Percentiles rank a stretch among this genome's conserved stretches.
Evolutionary conservation across 2,888 invertebrate genomes (phyloP).

Genomic region (Nemurella pictetii): DNA sequence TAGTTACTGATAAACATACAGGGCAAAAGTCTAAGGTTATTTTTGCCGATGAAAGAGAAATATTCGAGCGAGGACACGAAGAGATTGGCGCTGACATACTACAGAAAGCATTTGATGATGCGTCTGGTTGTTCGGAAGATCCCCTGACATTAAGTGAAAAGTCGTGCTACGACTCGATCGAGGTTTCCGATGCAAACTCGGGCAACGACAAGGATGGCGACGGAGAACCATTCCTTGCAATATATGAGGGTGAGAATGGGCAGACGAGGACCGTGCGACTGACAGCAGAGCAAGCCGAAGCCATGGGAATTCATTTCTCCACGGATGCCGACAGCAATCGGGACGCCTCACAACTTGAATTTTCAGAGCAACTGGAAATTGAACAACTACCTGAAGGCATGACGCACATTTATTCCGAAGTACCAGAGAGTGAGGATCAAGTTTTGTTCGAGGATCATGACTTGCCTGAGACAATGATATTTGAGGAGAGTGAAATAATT

Average conservation of each 20-base stretch:
- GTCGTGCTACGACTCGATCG: not conserved
- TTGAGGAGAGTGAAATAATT: slow-evolving; percentile 22
- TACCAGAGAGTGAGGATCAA: slow-evolving; percentile 24
- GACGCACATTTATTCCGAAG: slow-evolving; percentile 34
- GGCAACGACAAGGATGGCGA: slow-evolving; percentile 3
- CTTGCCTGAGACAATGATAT: slow-evolving; percentile 21
- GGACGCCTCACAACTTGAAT: not conserved
- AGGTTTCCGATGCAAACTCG: not conserved
- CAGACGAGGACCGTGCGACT: slow-evolving; percentile 50
- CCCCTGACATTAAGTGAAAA: slow-evolving; percentile 7
- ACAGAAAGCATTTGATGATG: slow-evolving; percentile 42
- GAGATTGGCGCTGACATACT: slow-evolving; percentile 39
- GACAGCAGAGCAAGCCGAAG: slow-evolving; percentile 51
- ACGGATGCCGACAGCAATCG: slow-evolving; percentile 44
- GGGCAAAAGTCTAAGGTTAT: not conserved
- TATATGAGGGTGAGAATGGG: slow-evolving; percentile 36
- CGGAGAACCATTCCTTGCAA: slow-evolving; percentile 1
- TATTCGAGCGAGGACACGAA: not conserved
- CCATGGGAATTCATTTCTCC: slow-evolving; percentile 51
- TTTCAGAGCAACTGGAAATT: not conserved
- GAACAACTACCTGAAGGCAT: not conserved
- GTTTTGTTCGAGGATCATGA: slow-evolving; percentile 35
- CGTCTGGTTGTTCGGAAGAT: slow-evolving; percentile 33
- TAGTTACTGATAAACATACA: not conserved
- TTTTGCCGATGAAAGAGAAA: not conserved